Base-by-base conservation (phyloP, 1,140 invertebrate genomes). In the Lepidotrigona ventralis region DNA sequence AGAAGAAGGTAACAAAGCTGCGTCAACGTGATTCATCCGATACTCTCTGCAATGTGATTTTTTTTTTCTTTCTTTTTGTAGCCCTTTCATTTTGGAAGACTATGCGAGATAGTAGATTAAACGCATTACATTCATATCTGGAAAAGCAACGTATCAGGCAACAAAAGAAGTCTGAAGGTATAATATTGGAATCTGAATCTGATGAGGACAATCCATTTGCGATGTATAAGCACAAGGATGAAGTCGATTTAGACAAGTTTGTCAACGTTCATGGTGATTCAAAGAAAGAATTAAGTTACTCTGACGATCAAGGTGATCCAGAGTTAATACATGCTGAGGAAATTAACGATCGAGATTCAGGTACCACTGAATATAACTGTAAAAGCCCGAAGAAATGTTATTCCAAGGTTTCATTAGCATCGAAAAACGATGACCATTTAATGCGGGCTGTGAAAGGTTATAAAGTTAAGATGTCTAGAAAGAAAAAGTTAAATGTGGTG, bases 121-220 rank as follows among this genome's bases (percentile, higher is more conserved):
- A 89, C 66, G 92, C 90, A 26, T 83, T 93, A 72, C 83, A 88
- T 51, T 60, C 75, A 19, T 93, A 91, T 70, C 77, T 93, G n/a
- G 91, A 90, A 60, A 93, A 93, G 83, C 93, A 93, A 63, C 77
- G 88, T 53, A 83, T 91, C 58, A 82, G 90, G 46, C 86, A 92
- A 76, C 88, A 93, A 78, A 90, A 92, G 74, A 90, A 86, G 78
- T 73, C 83, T 9, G 75, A 89, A 76, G 92, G 91, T n/a, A 92
- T 92, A 81, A 83, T 80, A 29, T 81, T 84, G 23, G 86, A 91
- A 71, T 93, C 91, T 0, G 91, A 92, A 21, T 91, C 90, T 26
- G 91, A 92, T 72, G 91, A 93, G 63, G 91, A 93, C 51, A 91
- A 88, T 84, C 90, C 88, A 0, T 90, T 91, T 82, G 88, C 87